Evolutionary conservation across 2,113 vertebrate species (phyloP).

Genomic region (Peromyscus polionotus): DNA sequence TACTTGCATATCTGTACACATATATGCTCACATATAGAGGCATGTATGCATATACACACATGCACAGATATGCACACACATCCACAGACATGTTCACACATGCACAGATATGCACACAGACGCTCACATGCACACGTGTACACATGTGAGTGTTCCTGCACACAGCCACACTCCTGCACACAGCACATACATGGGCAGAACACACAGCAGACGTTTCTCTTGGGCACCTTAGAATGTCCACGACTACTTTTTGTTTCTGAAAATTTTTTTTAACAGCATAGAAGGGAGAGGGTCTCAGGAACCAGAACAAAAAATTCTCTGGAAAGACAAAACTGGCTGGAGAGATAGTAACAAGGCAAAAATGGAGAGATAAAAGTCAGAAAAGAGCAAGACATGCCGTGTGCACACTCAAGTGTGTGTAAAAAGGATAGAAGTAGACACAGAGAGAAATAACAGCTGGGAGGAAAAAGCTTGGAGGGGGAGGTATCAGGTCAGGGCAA

Average conservation of each 20-base stretch:
- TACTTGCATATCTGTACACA: too few relatives aligned
- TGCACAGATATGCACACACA: fast-evolving
- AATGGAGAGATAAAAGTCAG: background rate
- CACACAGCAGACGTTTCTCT: too few relatives aligned
- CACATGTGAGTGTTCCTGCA: background rate
- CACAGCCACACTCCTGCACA: background rate
- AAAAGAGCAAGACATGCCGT: fast-evolving
- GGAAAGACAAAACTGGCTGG: background rate
- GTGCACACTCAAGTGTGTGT: background rate
- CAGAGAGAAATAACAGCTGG: background rate
- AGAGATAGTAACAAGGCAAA: background rate
- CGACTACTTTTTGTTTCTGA: background rate
- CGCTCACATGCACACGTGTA: background rate
- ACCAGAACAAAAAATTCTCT: background rate
- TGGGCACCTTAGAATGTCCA: background rate
- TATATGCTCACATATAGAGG: background rate
- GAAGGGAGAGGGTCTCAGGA: background rate
- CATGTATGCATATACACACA: background rate
- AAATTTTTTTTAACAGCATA: background rate
- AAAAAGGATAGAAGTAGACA: background rate
- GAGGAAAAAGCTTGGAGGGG: too few relatives aligned
- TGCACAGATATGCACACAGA: background rate
- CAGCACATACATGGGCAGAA: background rate
- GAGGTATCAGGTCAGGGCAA: too few relatives aligned
- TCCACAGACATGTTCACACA: background rate